phyloP scores from a whole-genome alignment of 2,113 vertebrate species.

The Hydrolagus affinis region DNA sequence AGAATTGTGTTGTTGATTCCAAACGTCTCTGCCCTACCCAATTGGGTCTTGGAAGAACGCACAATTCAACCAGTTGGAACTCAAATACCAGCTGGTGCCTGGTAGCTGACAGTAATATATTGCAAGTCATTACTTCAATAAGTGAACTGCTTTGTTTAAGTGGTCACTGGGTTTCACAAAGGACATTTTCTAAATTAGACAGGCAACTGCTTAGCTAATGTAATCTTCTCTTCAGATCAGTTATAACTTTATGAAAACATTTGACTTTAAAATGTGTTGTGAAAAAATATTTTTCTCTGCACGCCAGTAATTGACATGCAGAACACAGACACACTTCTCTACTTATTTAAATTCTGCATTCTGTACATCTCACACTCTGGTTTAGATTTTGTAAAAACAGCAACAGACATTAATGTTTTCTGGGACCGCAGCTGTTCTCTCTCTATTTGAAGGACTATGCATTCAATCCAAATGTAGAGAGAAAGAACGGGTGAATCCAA shows the following conservation, averaged over 20 bases:
- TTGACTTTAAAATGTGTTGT: not conserved
- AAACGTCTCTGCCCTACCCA: not conserved
- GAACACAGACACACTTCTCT: not conserved
- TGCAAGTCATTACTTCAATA: conserved; percentile 4
- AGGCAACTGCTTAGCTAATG: conserved; percentile 12
- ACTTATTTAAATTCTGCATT: not conserved
- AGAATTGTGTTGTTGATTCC: not conserved
- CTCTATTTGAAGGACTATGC: not conserved
- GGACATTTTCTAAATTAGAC: not conserved
- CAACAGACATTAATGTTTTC: conserved; percentile 6
- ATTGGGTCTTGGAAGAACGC: not conserved
- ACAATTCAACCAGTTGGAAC: not conserved
- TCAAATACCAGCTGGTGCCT: not conserved
- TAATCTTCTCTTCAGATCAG: not conserved
- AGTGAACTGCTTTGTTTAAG: not conserved
- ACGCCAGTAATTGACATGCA: not conserved
- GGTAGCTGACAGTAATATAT: conserved; percentile 14
- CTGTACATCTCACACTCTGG: not conserved
- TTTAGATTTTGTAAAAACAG: not conserved
- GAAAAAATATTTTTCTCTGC: no score
- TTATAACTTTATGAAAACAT: conserved; percentile 27
- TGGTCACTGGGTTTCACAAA: not conserved
- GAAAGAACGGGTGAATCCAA: not conserved
- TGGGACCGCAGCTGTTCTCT: not conserved
- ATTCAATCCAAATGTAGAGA: not conserved